Base-by-base conservation (phyloP, 2,797 vertebrate genomes). In the Peromyscus melanophrys region DNA sequence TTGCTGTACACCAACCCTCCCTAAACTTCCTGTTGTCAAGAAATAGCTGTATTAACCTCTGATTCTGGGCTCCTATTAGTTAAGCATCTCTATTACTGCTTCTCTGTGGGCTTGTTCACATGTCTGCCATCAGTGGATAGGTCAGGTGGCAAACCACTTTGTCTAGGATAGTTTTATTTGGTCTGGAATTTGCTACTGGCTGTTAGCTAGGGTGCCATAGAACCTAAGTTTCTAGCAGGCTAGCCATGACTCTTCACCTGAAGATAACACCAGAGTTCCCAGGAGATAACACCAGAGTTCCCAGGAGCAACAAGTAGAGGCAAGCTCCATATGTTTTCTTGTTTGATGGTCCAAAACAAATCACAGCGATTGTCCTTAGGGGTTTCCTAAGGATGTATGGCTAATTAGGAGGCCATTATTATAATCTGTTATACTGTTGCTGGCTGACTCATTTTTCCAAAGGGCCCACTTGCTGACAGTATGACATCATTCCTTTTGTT, bases 401-500 rank as follows among this genome's bases (percentile, higher is more conserved):
- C 71, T 93, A 63, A 73, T 76, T 77, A 77, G 31, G 11, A 40
- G 27, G 16, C 61, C 34, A 12, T 93, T 95, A 92, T 21, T 92
- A 21, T 14, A 92, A 65, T 94, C 27, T 65, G 4, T 84, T 81
- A 27, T n/a, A 37, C 27, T 84, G 1, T 92, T 96, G 73, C 84
- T 92, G 55, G 6, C 81, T 76, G 63, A 61, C 49, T 97, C 29
- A n/a, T 76, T 93, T 96, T 89, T 94, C 82, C 29, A 43, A 89
- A 94, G 91, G 75, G 92, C 85, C 63, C 27, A 77, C 90, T 94
- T 94, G 52, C 40, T 95, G 52, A 34, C 29, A 84, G 19, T 65
- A 57, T 93, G 61, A 82, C n/a, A 9, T 37, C 77, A 27, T 4
- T 7, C 57, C 46, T 63, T 73, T 46, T 95, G 55, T 63, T 93